Evolutionary conservation across 2,113 vertebrate genomes (phyloP), one percentile per base, ranked within the genome.

Genomic region (Alethe diademata): DNA sequence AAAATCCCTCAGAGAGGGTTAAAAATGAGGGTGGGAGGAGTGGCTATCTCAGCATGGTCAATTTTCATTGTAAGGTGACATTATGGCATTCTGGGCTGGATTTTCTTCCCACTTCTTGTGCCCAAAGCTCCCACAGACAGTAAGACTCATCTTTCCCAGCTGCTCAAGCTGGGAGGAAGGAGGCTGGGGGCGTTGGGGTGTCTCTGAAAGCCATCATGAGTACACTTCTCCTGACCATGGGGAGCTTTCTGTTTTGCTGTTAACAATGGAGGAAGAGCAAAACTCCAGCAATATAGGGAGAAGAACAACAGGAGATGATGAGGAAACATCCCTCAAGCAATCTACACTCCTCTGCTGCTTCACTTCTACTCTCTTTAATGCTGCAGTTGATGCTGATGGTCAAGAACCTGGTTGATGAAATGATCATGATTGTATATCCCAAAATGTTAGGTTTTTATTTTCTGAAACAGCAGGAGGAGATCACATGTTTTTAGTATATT

Each of bases 21-120:
- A 45, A 35, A 73, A 57, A 35, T 8, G 5, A 29, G 6, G 0
- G 1, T 42, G 28, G 42, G 48, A 67, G 29, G 3, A 1, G 5
- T 65, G 33, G 6, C 11, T 78, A 19, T 58, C 40, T 72, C 69
- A 76, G 33, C 19, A 67, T 8, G 10, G 58, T 86, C 45, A 14
- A 12, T 42, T 85, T 88, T 60, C 40, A 28, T n/a, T 19, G 12
- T 78, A 35, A 64, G 70, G 20, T 23, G 42, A 31, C 11, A 16
- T 56, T n/a, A 38, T 26, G 35, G 14, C 9, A 71, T 78, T 80
- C 23, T 84, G 54, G 19, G 33, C 47, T n/a, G 38, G 38, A 71
- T 88, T 92, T 65, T 78, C 29, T 90, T 83, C 72, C 51, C 19
- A 35, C 33, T 73, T 79, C 33, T 54, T 45, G 14, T 70, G n/a